phyloP scores from a whole-genome alignment of 2,888 invertebrate species.

The Patella caerulea region DNA sequence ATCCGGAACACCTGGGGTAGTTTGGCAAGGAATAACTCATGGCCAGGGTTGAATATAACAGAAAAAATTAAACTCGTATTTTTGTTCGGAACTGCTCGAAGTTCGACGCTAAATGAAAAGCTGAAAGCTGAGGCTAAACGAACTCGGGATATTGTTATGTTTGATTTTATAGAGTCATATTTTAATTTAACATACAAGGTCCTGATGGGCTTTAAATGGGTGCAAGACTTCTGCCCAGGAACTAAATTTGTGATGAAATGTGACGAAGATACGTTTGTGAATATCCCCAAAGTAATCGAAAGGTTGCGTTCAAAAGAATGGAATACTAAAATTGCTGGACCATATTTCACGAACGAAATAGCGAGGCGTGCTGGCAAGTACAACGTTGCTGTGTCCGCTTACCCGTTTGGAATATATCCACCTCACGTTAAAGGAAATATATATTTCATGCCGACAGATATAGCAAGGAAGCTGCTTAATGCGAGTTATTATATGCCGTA shows the following conservation, averaged over 20 bases:
- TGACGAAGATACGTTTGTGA: slow-evolving; percentile 67
- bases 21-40: not conserved
- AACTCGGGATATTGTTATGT: slow-evolving; percentile 40
- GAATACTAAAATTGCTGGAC: slow-evolving; percentile 20
- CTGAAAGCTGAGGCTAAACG: slow-evolving; percentile 26
- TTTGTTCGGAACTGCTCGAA: slow-evolving; percentile 33
- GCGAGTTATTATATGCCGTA: slow-evolving; percentile 49
- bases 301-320: slow-evolving; percentile 18
- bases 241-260: slow-evolving; percentile 59
- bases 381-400: slow-evolving; percentile 35
- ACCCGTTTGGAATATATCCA: slow-evolving; percentile 43
- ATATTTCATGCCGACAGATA: slow-evolving; percentile 48
- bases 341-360: slow-evolving; percentile 9
- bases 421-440: slow-evolving; percentile 47
- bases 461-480: slow-evolving; percentile 38
- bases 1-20: slow-evolving; percentile 41
- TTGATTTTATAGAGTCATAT: slow-evolving; percentile 61
- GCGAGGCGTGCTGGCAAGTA: slow-evolving; percentile 42
- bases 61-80: slow-evolving; percentile 15
- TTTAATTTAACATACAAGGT: slow-evolving; percentile 65
- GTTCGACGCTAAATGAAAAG: slow-evolving; percentile 9
- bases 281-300: slow-evolving; percentile 67
- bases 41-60: slow-evolving; percentile 18
- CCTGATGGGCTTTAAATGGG: slow-evolving; percentile 63
- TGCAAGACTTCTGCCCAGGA: slow-evolving; percentile 50